A percentile compares a stretch with the other conserved stretches of the same genome.
phyloP scores from a whole-genome alignment of 2,888 invertebrate genomes.

The Drosophila sordidula region DNA sequence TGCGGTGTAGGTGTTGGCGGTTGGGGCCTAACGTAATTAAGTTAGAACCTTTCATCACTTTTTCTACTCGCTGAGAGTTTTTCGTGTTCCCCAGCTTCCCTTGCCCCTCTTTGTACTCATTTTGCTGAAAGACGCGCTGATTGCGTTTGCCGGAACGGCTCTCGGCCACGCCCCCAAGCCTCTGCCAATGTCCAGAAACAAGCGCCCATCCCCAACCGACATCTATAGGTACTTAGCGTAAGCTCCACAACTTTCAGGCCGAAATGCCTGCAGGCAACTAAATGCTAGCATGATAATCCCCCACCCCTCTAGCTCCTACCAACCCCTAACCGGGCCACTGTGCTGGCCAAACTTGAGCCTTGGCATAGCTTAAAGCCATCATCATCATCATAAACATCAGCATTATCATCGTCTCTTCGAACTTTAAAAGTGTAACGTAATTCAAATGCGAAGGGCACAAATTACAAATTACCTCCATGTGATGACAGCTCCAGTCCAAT shows the following conservation, averaged over 20 bases:
- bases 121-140: constrained; percentile 57
- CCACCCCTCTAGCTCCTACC: not conserved
- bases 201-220: not conserved
- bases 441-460: constrained; percentile 27
- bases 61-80: constrained; percentile 13
- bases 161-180: constrained; percentile 28
- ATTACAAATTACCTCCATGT: not conserved
- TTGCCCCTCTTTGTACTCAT: not conserved
- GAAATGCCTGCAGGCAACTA: constrained; percentile 28
- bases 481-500: not conserved
- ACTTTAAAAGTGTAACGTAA: constrained; percentile 28
- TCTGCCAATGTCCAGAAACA: not conserved
- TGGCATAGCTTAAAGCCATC: constrained; percentile 7
- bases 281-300: constrained; percentile 33
- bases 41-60: constrained; percentile 67
- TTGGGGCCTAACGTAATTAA: constrained; percentile 62
- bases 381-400: not conserved
- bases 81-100: too few relatives aligned
- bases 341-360: not conserved
- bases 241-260: constrained; percentile 39
- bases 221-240: constrained; percentile 44
- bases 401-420: constrained; percentile 1
- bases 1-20: not conserved
- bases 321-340: too few relatives aligned
- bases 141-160: constrained; percentile 61